These are phyloP conservation scores for Melolontha melolontha DNA, from an alignment of 2,888 invertebrate species.

Conservation along the genomic window DNA sequence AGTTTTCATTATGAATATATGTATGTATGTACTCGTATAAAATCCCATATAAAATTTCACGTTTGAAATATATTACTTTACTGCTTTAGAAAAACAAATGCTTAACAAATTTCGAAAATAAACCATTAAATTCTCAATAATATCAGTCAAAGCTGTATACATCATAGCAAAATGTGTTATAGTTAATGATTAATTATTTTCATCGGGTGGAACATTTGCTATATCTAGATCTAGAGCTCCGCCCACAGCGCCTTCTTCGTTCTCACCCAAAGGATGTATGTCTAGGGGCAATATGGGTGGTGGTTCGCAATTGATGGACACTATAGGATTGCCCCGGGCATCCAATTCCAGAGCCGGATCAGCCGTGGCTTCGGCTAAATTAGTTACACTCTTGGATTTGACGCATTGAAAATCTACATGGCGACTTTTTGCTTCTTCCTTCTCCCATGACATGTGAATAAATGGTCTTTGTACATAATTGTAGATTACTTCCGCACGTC, in stretches of 20 bases:
- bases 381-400: slow-evolving; percentile 97
- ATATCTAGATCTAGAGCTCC: slow-evolving; percentile 58
- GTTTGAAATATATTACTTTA: slow-evolving; percentile 17
- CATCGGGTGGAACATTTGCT: slow-evolving; percentile 59
- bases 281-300: slow-evolving; percentile 53
- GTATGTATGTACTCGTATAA: slow-evolving; percentile 24
- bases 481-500: slow-evolving; percentile 97
- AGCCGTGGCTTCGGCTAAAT: slow-evolving; percentile 94
- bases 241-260: slow-evolving; percentile 63
- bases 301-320: slow-evolving; percentile 55
- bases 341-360: slow-evolving; percentile 83
- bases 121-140: slow-evolving; percentile 25
- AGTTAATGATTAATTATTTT: slow-evolving; percentile 47
- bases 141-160: slow-evolving; percentile 40
- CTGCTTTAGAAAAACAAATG: slow-evolving; percentile 33
- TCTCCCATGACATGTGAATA: slow-evolving; percentile 99
- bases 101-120: slow-evolving; percentile 35
- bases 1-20: background rate
- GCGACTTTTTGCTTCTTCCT: slow-evolving; percentile 98
- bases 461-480: slow-evolving; percentile 99
- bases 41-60: slow-evolving; percentile 33
- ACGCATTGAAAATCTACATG: slow-evolving; percentile 99
- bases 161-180: slow-evolving; percentile 34
- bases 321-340: slow-evolving; percentile 69
- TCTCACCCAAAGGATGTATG: slow-evolving; percentile 58